Conservation (phyloP, 2,888 invertebrate species). For the Lottia gigantea region DNA sequence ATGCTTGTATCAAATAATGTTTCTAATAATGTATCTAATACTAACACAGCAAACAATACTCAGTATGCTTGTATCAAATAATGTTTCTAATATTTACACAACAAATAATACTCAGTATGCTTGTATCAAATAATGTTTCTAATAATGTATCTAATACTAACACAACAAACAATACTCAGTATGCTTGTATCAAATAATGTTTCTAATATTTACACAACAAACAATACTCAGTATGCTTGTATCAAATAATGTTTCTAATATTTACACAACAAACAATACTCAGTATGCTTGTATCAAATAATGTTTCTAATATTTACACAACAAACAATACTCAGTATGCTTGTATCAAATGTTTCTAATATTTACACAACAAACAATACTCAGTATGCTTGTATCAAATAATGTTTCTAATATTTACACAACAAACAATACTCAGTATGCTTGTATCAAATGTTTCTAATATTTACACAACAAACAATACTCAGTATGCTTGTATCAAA, state of each 20-base stretch:
- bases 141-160: constrained; percentile 79
- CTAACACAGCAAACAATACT: constrained; percentile 79
- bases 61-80: constrained; percentile 85
- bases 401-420: constrained; percentile 84
- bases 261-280: constrained; percentile 79
- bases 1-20: constrained; percentile 89
- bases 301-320: constrained; percentile 83
- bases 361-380: constrained; percentile 78
- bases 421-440: no score
- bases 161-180: constrained; percentile 79
- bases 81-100: constrained; percentile 80
- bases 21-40: constrained; percentile 78
- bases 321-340: no score
- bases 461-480: constrained; percentile 76
- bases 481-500: constrained; percentile 87
- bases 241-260: constrained; percentile 82
- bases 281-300: constrained; percentile 85
- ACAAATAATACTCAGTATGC: constrained; percentile 81
- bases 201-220: no score
- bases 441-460: constrained; percentile 83
- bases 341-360: constrained; percentile 82
- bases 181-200: constrained; percentile 89
- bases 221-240: no score
- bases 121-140: constrained; percentile 84
- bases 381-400: constrained; percentile 85